These are phyloP conservation scores for Alviniconcha marisindica DNA, from an alignment of 1,140 invertebrate species.

Conservation along the genomic window DNA sequence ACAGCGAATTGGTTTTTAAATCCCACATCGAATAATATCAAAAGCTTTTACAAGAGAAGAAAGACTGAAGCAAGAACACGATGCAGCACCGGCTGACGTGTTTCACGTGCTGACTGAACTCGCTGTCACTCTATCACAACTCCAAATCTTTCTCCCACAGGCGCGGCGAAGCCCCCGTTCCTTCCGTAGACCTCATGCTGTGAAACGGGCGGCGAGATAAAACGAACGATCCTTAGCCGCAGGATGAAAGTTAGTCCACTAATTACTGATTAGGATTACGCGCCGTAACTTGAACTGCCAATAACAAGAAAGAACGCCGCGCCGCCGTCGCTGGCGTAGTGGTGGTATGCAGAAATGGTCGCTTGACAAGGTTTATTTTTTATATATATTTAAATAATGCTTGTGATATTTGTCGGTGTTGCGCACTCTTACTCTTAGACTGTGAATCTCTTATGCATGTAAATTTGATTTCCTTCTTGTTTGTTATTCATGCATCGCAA, in stretches of 20 bases:
- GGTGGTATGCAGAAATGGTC: background rate
- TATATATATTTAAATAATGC: too few species aligned
- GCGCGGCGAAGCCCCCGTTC: background rate
- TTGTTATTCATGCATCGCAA: too few species aligned
- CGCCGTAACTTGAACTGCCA: background rate
- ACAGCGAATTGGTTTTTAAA: too few species aligned
- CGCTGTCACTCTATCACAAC: constrained; percentile 5
- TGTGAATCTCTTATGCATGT: too few species aligned
- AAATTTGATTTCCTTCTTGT: too few species aligned
- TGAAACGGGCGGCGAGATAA: constrained; percentile 18
- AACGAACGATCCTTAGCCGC: constrained; percentile 1
- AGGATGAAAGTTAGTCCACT: constrained; percentile 27
- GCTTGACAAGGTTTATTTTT: too few species aligned
- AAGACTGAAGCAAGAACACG: too few species aligned
- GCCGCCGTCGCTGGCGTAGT: background rate
- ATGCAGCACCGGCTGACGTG: background rate
- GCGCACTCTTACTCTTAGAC: too few species aligned
- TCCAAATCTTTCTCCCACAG: background rate
- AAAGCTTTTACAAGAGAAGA: too few species aligned
- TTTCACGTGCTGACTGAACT: constrained; percentile 7
- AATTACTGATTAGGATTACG: constrained; percentile 31
- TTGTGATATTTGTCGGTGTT: too few species aligned
- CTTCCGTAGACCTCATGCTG: background rate
- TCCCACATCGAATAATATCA: too few species aligned
- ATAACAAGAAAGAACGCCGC: background rate